Evolutionary conservation across 1,140 invertebrate species (phyloP).

Genomic region (Bombus superbus): DNA sequence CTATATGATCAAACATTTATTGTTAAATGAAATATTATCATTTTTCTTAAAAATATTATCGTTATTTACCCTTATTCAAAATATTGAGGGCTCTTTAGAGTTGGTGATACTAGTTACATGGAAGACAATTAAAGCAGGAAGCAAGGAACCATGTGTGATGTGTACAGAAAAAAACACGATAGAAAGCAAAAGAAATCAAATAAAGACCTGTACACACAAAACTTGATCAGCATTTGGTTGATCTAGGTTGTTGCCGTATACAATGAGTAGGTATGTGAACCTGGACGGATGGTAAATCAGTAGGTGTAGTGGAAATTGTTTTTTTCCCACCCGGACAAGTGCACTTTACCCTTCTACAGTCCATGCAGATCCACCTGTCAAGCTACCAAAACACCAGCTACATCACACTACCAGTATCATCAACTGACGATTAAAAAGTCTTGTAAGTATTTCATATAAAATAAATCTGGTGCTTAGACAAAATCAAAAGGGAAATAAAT

Average conservation of each 20-base stretch:
- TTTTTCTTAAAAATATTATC: not conserved
- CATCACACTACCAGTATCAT: slow-evolving; percentile 64
- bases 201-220: slow-evolving; percentile 75
- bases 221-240: slow-evolving; percentile 74
- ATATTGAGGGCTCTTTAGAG: not conserved
- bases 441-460: slow-evolving; percentile 17
- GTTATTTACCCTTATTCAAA: not conserved
- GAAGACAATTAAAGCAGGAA: not conserved
- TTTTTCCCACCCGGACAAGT: slow-evolving; percentile 79
- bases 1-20: slow-evolving; percentile 66
- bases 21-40: slow-evolving; percentile 9
- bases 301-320: slow-evolving; percentile 63
- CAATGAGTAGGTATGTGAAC: slow-evolving; percentile 73
- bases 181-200: slow-evolving; percentile 69
- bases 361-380: slow-evolving; percentile 84
- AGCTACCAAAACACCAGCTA: slow-evolving; percentile 82
- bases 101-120: not conserved
- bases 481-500: not conserved
- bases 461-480: not conserved
- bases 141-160: not conserved
- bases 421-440: not conserved
- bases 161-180: slow-evolving; percentile 12
- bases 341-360: slow-evolving; percentile 83
- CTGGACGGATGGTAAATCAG: slow-evolving; percentile 69
- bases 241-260: slow-evolving; percentile 77